Conservation (phyloP, 2,888 invertebrate genomes). For the Scaeva pyrastri region DNA sequence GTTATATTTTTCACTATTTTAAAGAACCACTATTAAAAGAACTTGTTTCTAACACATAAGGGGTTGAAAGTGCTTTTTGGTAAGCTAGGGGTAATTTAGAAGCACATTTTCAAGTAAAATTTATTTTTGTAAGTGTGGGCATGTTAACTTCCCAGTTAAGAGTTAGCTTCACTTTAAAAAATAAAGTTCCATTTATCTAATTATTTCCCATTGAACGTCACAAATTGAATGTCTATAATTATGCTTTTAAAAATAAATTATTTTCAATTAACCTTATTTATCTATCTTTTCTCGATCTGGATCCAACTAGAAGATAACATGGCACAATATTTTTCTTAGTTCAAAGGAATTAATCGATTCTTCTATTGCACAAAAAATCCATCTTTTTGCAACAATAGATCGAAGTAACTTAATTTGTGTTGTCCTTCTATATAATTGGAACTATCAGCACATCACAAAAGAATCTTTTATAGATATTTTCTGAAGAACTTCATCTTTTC, state of each 20-base stretch:
- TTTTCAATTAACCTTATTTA: conserved; percentile 11
- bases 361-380: background rate
- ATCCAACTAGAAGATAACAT: background rate
- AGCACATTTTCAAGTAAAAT: no score
- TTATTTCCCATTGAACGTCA: background rate
- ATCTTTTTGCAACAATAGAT: conserved; percentile 32
- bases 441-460: conserved; percentile 12
- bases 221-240: conserved; percentile 1
- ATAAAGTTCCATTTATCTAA: background rate
- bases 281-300: background rate
- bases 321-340: background rate
- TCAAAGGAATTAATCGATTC: background rate
- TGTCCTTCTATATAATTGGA: background rate
- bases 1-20: background rate
- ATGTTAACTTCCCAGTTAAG: no score
- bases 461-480: conserved; percentile 13
- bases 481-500: no score
- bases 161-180: no score
- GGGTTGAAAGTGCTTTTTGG: no score
- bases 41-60: background rate
- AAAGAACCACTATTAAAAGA: background rate
- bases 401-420: background rate
- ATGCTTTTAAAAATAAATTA: background rate
- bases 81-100: no score
- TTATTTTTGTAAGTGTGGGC: background rate